phyloP scores from a whole-genome alignment of 2,888 invertebrate species.

The Boloria euphrosyne region DNA sequence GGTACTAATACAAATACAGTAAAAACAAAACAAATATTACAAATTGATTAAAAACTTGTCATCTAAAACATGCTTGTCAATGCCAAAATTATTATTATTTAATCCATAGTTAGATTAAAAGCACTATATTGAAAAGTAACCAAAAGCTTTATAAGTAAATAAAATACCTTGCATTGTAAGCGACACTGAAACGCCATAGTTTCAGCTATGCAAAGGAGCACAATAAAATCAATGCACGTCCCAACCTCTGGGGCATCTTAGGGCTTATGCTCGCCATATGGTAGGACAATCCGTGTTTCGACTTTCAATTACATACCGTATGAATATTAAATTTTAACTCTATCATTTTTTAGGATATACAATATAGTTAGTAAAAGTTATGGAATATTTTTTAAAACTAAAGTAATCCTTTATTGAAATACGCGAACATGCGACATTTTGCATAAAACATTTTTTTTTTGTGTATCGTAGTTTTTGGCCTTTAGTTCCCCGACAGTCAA shows the following conservation, averaged over 20 bases:
- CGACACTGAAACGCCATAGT: conserved; percentile 28
- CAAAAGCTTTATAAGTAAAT: not conserved
- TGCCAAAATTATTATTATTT: too few species aligned
- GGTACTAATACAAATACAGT: too few species aligned
- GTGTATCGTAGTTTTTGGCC: not conserved
- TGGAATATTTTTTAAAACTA: too few species aligned
- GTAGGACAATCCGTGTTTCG: conserved; percentile 10
- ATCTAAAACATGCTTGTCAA: too few species aligned
- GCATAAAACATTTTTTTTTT: not conserved
- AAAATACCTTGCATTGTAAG: not conserved
- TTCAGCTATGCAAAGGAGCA: conserved; percentile 33
- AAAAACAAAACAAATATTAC: too few species aligned
- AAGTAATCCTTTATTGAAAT: too few species aligned
- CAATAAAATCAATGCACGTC: conserved; percentile 42
- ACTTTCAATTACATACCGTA: conserved; percentile 14
- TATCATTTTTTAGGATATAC: not conserved
- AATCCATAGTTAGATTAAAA: too few species aligned
- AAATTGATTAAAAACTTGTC: too few species aligned
- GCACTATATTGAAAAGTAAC: not conserved
- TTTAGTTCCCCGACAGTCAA: too few species aligned
- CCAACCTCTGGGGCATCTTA: conserved; percentile 38
- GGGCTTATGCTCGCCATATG: conserved; percentile 17
- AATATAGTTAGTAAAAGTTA: too few species aligned
- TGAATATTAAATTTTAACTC: conserved; percentile 14
- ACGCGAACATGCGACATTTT: too few species aligned